Evolutionary conservation across 2,797 vertebrate genomes (phyloP).

Genomic region (Hozukius guyotensis): DNA sequence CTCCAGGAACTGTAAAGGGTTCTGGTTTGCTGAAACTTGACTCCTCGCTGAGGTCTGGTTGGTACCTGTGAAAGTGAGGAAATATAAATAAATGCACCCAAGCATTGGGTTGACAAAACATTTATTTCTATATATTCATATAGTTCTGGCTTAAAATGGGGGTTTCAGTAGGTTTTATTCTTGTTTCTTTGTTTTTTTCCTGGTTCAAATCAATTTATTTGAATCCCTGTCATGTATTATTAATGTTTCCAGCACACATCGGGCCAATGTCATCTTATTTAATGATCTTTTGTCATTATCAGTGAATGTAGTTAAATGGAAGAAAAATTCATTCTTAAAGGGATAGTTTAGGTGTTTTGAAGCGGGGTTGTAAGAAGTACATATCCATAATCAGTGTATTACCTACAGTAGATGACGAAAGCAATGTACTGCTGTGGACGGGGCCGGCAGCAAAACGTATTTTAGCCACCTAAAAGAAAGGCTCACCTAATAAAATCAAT

Average conservation of each 20-base stretch:
- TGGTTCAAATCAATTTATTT: neutral
- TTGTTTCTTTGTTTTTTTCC: neutral
- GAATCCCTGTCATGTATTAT: neutral
- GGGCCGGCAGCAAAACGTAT: too few relatives aligned
- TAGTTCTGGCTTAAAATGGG: neutral
- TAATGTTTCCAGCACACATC: neutral
- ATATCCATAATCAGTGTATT: too few relatives aligned
- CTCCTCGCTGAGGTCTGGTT: conserved; percentile 52
- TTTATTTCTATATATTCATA: neutral
- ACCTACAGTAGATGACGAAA: too few relatives aligned
- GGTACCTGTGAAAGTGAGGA: conserved; percentile 77
- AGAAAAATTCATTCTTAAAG: neutral
- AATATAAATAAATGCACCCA: neutral
- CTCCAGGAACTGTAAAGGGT: conserved; percentile 53
- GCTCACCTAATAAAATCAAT: too few relatives aligned
- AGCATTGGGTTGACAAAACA: neutral
- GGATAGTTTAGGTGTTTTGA: too few relatives aligned
- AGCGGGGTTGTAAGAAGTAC: too few relatives aligned
- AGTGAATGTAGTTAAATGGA: neutral
- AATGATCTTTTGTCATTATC: neutral
- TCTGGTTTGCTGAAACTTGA: conserved; percentile 55
- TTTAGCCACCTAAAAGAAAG: too few relatives aligned
- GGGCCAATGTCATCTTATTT: neutral
- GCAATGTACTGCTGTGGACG: too few relatives aligned
- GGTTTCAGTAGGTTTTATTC: neutral